phyloP scores from a whole-genome alignment of 53 echinoderm and acorn worm species.

The Paracentrotus lividus region DNA sequence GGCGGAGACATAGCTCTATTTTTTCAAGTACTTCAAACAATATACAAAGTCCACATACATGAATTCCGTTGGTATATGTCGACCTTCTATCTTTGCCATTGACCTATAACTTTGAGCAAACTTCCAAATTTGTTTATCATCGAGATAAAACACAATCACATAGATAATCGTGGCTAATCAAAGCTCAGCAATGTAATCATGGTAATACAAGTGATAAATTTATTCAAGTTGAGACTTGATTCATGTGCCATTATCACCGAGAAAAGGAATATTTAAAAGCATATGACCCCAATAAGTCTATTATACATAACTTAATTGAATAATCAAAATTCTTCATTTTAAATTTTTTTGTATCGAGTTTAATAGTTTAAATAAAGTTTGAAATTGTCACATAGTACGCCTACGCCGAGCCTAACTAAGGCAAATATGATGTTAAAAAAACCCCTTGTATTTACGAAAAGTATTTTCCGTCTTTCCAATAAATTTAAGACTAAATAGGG shows the following conservation, averaged over 20 bases:
- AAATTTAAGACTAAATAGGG: too few relatives aligned
- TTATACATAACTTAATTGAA: too few relatives aligned
- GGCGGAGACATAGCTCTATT: too few relatives aligned
- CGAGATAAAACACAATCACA: background rate
- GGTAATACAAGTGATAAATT: background rate
- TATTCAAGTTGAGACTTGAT: conserved; percentile 9
- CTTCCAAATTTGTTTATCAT: background rate
- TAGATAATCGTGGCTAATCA: background rate
- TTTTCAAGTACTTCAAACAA: background rate
- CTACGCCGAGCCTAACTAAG: too few relatives aligned
- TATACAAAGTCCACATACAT: background rate
- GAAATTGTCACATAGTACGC: too few relatives aligned
- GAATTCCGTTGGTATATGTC: conserved; percentile 5
- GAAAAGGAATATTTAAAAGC: background rate
- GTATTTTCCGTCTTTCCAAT: too few relatives aligned
- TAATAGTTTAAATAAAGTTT: too few relatives aligned
- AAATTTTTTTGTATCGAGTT: too few relatives aligned
- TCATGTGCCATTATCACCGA: background rate
- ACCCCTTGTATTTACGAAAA: too few relatives aligned
- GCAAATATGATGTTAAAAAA: too few relatives aligned
- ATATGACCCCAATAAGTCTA: background rate
- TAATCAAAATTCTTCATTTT: too few relatives aligned
- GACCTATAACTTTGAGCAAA: background rate
- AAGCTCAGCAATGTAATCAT: background rate
- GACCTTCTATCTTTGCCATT: background rate